Percentiles rank a stretch among this genome's conserved stretches.
These are phyloP conservation scores for Pseudorasbora parva DNA, from an alignment of 2,113 vertebrate species.

Conservation along the genomic window DNA sequence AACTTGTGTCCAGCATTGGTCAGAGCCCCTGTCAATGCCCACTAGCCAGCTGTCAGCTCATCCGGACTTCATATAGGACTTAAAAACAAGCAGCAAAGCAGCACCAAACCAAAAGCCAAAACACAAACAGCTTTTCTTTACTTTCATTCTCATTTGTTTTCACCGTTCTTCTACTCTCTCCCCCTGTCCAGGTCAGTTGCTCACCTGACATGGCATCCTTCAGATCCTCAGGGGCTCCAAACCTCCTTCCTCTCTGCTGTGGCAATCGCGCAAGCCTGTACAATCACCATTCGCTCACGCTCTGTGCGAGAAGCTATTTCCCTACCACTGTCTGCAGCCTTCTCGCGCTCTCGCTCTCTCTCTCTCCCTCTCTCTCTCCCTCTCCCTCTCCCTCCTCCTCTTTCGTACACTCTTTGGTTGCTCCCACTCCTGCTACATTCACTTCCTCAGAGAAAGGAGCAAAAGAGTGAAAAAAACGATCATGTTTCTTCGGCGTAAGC, in stretches of 20 bases:
- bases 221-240: conserved; percentile 55
- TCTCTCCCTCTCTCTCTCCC: conserved; percentile 41
- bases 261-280: conserved; percentile 55
- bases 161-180: conserved; percentile 45
- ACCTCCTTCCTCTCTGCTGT: conserved; percentile 58
- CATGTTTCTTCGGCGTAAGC: conserved; percentile 61
- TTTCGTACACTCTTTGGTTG: conserved; percentile 29
- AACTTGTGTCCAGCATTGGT: conserved; percentile 6
- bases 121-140: conserved; percentile 29
- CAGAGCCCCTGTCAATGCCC: not conserved
- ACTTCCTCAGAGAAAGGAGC: conserved; percentile 40
- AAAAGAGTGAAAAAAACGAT: conserved; percentile 37
- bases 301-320: conserved; percentile 54
- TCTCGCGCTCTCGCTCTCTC: conserved; percentile 50
- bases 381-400: conserved; percentile 36
- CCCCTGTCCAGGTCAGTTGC: conserved; percentile 42
- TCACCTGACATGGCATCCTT: conserved; percentile 68
- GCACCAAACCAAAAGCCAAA: not conserved
- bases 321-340: conserved; percentile 56
- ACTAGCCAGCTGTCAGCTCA: conserved; percentile 12
- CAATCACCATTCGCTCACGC: conserved; percentile 54
- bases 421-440: conserved; percentile 59
- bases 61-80: not conserved
- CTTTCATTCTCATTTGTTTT: conserved; percentile 4
- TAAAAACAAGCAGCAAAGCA: conserved; percentile 21